These are phyloP conservation scores for Lagocephalus sceleratus DNA, from an alignment of 2,797 vertebrate species.

Conservation along the genomic window DNA sequence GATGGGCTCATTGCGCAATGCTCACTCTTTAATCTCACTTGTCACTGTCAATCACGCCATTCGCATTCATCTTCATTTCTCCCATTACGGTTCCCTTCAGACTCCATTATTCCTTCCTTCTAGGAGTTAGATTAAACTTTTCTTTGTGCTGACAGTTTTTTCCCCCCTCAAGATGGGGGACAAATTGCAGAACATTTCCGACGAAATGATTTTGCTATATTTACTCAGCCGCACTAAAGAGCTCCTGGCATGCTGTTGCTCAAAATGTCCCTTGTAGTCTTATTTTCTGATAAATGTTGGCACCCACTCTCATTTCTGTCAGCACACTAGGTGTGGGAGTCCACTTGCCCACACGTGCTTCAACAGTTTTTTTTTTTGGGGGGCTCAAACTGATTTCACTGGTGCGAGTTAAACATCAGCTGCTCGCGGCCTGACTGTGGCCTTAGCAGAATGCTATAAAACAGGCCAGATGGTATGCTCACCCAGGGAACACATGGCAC, in stretches of 20 bases:
- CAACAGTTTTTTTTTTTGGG: constrained; percentile 39
- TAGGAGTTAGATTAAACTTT: constrained; percentile 22
- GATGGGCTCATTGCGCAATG: constrained; percentile 47
- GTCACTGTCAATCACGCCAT: constrained; percentile 49
- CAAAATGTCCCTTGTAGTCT: constrained; percentile 38
- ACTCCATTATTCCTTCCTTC: constrained; percentile 46
- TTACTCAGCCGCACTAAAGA: constrained; percentile 45
- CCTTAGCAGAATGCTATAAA: constrained; percentile 48
- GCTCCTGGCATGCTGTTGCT: constrained; percentile 33
- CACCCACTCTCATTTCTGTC: constrained; percentile 57
- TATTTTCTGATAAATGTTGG: constrained; percentile 43
- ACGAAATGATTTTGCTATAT: constrained; percentile 51
- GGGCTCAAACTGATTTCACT: constrained; percentile 58
- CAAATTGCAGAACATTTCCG: constrained; percentile 60
- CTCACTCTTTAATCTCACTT: constrained; percentile 46
- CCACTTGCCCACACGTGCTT: constrained; percentile 43
- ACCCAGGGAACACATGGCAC: constrained; percentile 62
- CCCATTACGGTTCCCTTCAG: constrained; percentile 37
- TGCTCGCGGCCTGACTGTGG: constrained; percentile 46
- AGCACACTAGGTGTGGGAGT: constrained; percentile 68
- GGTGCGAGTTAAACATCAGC: constrained; percentile 67
- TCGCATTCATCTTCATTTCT: neutral
- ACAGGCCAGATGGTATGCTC: constrained; percentile 66
- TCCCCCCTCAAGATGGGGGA: constrained; percentile 35
- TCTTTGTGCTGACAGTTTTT: constrained; percentile 22